Evolutionary conservation across 2,888 invertebrate species (phyloP).

Genomic region (Tribolium freemani): DNA sequence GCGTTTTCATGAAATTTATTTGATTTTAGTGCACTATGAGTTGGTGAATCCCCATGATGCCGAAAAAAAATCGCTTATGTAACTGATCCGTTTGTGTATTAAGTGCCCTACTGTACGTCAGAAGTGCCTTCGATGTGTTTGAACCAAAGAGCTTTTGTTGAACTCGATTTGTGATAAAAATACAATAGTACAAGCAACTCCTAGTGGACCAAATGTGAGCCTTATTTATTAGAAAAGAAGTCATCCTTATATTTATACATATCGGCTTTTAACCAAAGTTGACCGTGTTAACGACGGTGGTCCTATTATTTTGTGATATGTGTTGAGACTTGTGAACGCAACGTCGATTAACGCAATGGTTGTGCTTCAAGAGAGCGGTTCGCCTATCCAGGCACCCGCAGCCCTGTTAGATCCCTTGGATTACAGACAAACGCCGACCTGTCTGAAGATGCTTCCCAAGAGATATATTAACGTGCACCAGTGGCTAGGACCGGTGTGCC

Average conservation of each 20-base stretch:
- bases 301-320: slow-evolving; percentile 44
- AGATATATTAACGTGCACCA: slow-evolving; percentile 92
- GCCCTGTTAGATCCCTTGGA: slow-evolving; percentile 77
- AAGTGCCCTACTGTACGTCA: neutral
- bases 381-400: slow-evolving; percentile 74
- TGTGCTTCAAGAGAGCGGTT: slow-evolving; percentile 83
- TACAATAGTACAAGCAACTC: slow-evolving; percentile 49
- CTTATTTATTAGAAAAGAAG: slow-evolving; percentile 48
- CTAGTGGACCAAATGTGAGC: slow-evolving; percentile 50
- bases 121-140: slow-evolving; percentile 34
- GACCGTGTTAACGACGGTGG: slow-evolving; percentile 11
- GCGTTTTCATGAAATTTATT: slow-evolving; percentile 35
- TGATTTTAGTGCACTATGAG: slow-evolving; percentile 43
- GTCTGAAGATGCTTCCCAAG: slow-evolving; percentile 91
- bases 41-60: slow-evolving; percentile 36
- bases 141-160: slow-evolving; percentile 37
- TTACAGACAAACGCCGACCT: slow-evolving; percentile 86
- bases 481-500: slow-evolving; percentile 86
- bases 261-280: slow-evolving; percentile 42
- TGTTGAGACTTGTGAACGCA: slow-evolving; percentile 41
- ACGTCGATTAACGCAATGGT: slow-evolving; percentile 65
- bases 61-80: slow-evolving; percentile 23
- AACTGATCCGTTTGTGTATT: slow-evolving; percentile 4
- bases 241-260: slow-evolving; percentile 38
- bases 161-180: slow-evolving; percentile 48